Evolutionary conservation across 2,797 vertebrate species (phyloP), one percentile per base, ranked within the genome.

Genomic region (Sphenodon punctatus): DNA sequence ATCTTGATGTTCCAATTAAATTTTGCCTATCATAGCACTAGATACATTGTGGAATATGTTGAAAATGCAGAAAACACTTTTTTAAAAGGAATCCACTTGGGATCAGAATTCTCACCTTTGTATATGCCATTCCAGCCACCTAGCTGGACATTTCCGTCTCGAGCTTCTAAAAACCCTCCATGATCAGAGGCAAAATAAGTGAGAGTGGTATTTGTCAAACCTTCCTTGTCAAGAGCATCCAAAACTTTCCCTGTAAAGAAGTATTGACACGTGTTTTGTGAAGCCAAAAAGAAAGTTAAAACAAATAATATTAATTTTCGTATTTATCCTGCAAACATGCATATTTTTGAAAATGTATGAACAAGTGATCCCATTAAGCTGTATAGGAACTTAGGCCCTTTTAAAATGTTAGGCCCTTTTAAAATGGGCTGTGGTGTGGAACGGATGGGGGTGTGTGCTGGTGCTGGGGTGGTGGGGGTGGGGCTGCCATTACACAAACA

Each of bases 121-220:
- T 97, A 98, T 71, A 97, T 94, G 27, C 98, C 94, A 23, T 99
- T 99, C 97, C 97, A 99, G 65, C 98, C 98, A 67, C 98, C 98
- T 20, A 80, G 92, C 30, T 96, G 97, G 5, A 88, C 90, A 3
- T 41, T 42, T 2, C 81, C 70, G 67, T 95, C 46, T 2, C 77
- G 84, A 7, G 93, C 88, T 85, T 98, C 98, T 4, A 98, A 58
- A 53, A 97, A 95, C 23, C 97, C 98, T 1, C 98, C 98, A 1
- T 99, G 96, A 83, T 99, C 98, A 2, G 98, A 99, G 0, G 98
- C 93, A 82, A 99, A 99, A 80, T 99, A 97, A 64, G 97, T 91
- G 0, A 99, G 81, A 0, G 98, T 99, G 20, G 87, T 95, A 68
- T 93, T 92, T 53, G 92, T 87, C 34, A 99, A 92, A 3, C 95